A percentile compares a stretch with the other conserved stretches of the same genome.
These are phyloP conservation scores for Tympanoctomys barrerae DNA, from an alignment of 2,797 vertebrate genomes.

Conservation along the genomic window DNA sequence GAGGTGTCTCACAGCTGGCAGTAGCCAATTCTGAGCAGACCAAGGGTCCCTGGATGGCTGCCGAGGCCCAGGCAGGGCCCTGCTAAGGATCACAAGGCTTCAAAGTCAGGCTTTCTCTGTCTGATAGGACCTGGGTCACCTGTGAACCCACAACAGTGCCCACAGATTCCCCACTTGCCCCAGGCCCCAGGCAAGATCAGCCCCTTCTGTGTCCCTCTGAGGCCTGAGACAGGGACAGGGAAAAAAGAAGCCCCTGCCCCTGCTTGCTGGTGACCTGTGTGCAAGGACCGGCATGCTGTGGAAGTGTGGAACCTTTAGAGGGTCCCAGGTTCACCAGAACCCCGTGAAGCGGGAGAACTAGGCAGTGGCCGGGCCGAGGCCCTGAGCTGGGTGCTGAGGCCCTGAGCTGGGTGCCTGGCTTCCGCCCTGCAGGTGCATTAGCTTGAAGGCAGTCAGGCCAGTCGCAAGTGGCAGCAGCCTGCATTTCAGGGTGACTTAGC, in stretches of 20 bases:
- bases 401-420: not conserved
- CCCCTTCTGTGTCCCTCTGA: not conserved
- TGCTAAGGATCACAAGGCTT: not conserved
- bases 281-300: not conserved
- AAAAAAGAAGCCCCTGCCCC: not conserved
- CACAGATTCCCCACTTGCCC: not conserved
- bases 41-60: not conserved
- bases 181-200: not conserved
- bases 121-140: not conserved
- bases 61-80: not conserved
- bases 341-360: not conserved
- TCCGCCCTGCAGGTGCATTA: not conserved
- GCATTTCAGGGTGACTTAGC: not conserved
- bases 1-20: not conserved
- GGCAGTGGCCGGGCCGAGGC: not conserved
- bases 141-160: not conserved
- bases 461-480: not conserved
- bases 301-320: not conserved
- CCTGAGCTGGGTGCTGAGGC: no score
- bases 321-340: not conserved
- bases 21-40: not conserved
- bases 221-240: not conserved
- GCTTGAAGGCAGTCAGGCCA: not conserved
- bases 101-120: not conserved
- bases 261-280: not conserved